Percentiles rank a stretch among this genome's conserved stretches.
Conservation (phyloP, 2,888 invertebrate species). For the Diarsia mendica region DNA sequence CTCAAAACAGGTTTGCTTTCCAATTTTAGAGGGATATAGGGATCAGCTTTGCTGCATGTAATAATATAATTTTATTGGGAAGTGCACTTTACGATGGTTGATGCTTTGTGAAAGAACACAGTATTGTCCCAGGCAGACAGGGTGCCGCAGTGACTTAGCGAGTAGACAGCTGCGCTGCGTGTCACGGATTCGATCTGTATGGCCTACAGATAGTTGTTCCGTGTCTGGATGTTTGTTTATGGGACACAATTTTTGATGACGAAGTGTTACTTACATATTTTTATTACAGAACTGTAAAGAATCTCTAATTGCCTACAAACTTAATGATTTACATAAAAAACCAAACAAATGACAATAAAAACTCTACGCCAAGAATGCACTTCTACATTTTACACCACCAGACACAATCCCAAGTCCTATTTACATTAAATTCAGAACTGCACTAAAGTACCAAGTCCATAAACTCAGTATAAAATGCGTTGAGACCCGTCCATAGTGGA, state of each 20-base stretch:
- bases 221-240: no score
- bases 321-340: neutral
- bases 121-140: no score
- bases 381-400: conserved; percentile 14
- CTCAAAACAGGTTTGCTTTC: conserved; percentile 62
- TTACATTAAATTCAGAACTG: conserved; percentile 36
- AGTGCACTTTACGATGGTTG: neutral
- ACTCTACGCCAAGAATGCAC: conserved; percentile 15
- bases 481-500: conserved; percentile 42
- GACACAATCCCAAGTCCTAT: conserved; percentile 15
- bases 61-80: conserved; percentile 2
- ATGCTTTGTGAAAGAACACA: no score
- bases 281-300: neutral
- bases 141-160: no score
- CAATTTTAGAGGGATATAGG: conserved; percentile 65
- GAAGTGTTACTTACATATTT: no score
- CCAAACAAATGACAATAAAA: conserved; percentile 3
- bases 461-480: conserved; percentile 34
- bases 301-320: neutral
- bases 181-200: no score
- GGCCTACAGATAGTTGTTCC: no score
- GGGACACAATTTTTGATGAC: neutral
- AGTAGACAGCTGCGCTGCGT: no score
- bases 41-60: conserved; percentile 11
- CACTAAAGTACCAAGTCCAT: conserved; percentile 30